Evolutionary conservation across 2,888 invertebrate species (phyloP), one percentile per base, ranked within the genome.

Genomic region (Plemyria rubiginata): DNA sequence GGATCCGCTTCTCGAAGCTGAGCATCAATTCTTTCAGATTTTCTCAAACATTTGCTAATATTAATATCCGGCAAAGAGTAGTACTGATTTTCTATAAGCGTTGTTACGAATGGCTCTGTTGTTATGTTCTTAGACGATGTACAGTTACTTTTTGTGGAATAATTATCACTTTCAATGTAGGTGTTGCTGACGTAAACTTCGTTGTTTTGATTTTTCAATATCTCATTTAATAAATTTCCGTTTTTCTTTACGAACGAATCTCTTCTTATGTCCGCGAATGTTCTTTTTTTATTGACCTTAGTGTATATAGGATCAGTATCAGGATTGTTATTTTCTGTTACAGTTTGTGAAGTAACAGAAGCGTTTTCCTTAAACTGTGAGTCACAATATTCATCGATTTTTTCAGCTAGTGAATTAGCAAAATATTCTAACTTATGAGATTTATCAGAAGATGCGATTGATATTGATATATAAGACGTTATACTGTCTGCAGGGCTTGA

Each of bases 61-160:
- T 95, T 95, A 51, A 96, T 94, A 81, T 96, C 96, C 8, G 96
- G 96, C 67, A 96, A 86, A 22, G 96, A 96, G 82, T 95, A 94
- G 76, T 95, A 96, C 79, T 95, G 95, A 80, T 96, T 95, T 81
- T 95, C 95, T 66, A 93, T 88, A 66, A 95, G 82, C 36, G 93
- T 93, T 28, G 92, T 88, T 11, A 92, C 90, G 72, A 87, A 93
- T 40, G 93, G 92, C 79, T 93, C 93, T 56, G 92, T 91, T 32
- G 90, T 92, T 71, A 88, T 92, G 71, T 90, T 93, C 81, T 84
- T 93, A 58, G 83, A 79, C 60, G 87, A 93, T 62, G 82, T 90
- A 72, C 86, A 87, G 61, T 87, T 82, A 66, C 81, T 87, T 75
- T 87, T 88, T 50, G 84, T 84, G 53, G 86, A 87, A 72, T 84